Conservation (phyloP, 2,797 vertebrate genomes). For the Crossoptilon crossoptilon region DNA sequence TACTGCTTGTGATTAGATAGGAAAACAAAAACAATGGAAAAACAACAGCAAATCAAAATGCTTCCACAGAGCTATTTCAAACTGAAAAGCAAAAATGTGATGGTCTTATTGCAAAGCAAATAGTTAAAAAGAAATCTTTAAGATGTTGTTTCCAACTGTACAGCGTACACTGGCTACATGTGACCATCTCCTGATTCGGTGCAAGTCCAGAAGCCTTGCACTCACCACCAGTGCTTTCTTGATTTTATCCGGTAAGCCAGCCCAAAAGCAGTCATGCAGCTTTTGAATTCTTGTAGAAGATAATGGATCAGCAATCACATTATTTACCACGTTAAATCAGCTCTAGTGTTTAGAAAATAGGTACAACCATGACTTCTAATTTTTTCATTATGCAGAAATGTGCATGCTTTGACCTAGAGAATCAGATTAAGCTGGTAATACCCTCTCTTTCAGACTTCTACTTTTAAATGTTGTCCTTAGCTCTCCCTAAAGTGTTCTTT, state of each 20-base stretch:
- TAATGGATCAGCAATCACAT: not conserved
- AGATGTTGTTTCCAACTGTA: not conserved
- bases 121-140: not conserved
- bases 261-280: not conserved
- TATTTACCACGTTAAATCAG: not conserved
- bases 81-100: not conserved
- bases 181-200: not conserved
- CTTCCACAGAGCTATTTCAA: conserved; percentile 14
- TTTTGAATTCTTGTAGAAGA: not conserved
- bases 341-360: not conserved
- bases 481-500: not conserved
- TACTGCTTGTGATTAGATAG: conserved; percentile 28
- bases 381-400: not conserved
- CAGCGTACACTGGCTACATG: accelerated
- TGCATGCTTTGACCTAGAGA: not conserved
- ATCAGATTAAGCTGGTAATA: not conserved
- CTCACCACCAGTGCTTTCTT: not conserved
- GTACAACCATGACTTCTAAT: not conserved
- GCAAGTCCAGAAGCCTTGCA: not conserved
- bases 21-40: conserved; percentile 7
- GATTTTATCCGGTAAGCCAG: not conserved
- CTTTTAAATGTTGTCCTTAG: not conserved
- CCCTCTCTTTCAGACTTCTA: not conserved
- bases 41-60: not conserved
- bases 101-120: not conserved